Percentiles rank a stretch among this genome's conserved stretches.
phyloP scores from a whole-genome alignment of 2,797 vertebrate genomes.

The Myotis myotis region DNA sequence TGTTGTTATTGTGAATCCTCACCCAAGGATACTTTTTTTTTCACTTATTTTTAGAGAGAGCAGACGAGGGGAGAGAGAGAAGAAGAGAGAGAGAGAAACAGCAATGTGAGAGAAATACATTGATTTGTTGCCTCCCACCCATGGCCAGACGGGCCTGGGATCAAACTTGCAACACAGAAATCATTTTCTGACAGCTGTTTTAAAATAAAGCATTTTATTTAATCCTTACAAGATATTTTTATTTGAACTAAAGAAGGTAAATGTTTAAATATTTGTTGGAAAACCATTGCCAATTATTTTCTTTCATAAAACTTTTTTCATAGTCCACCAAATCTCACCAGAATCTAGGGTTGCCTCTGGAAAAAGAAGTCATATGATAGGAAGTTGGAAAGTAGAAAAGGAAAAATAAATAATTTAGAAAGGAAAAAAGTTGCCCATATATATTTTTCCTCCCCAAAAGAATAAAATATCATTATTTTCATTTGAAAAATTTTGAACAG shows the following conservation, averaged over 20 bases:
- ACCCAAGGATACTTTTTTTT: no score
- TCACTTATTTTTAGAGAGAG: no score
- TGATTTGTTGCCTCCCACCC: no score
- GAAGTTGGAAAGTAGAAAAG: background rate
- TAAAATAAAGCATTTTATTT: background rate
- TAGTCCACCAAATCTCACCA: background rate
- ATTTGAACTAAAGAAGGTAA: background rate
- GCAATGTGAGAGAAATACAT: no score
- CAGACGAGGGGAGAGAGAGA: no score
- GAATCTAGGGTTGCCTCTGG: background rate
- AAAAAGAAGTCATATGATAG: background rate
- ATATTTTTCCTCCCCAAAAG: background rate
- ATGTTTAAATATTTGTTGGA: background rate
- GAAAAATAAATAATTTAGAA: constrained; percentile 1
- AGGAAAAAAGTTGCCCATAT: background rate
- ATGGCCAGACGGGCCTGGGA: no score
- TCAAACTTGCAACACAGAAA: background rate
- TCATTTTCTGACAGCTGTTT: background rate
- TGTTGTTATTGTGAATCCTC: background rate
- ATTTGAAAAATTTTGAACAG: constrained; percentile 6
- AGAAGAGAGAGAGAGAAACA: no score
- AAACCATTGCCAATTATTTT: background rate
- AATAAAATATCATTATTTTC: background rate
- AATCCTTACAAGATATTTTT: background rate
- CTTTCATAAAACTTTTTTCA: background rate